Evolutionary conservation across 2,113 vertebrate species (phyloP), one percentile per base, ranked within the genome.

Genomic region (Odobenus rosmarus): DNA sequence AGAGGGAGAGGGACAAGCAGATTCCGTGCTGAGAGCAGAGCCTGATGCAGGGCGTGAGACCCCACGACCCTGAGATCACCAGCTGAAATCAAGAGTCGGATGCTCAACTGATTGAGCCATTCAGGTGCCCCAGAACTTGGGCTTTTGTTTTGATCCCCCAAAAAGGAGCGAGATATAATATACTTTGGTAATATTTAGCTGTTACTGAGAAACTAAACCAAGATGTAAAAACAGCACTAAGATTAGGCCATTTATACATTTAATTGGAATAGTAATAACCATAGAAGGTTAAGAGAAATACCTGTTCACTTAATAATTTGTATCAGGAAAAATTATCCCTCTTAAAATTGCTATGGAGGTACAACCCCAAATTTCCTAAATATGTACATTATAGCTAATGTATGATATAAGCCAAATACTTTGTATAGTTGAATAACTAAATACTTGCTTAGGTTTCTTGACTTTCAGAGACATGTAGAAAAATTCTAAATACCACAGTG

Each of bases 191-290:
- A 53, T 53, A 51, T 46, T 92, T 81, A 77, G 24, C n/a, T 79
- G 55, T 84, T 80, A n/a, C 53, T 33, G 21, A 92, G 62, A 93
- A 80, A 87, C 57, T 82, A 93, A 91, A 42, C 86, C 7, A 31
- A 93, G 19, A 64, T 88, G 18, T 88, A 81, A 96, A 85, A 82
- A 92, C 42, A 95, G 77, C 92, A 62, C 24, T 36, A 81, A 81
- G 18, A 77, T 72, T 18, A 59, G 81, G 23, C 26, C 85, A 76
- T 18, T 86, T 51, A 53, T 84, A 80, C 12, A 74, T 83, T 71
- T 71, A 81, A 53, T 11, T 84, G 82, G 31, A 53, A 84, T 51
- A 92, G n/a, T 36, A 88, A 28, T 82, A 76, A 80, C 28, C 42
- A 15, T 46, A 62, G 51, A 83, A 69, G 49, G 62, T 1, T 55